Percentiles rank a stretch among this genome's conserved stretches.
These are phyloP conservation scores for Scaptomyza tumidula DNA, from an alignment of 2,888 invertebrate species.

Conservation along the genomic window DNA sequence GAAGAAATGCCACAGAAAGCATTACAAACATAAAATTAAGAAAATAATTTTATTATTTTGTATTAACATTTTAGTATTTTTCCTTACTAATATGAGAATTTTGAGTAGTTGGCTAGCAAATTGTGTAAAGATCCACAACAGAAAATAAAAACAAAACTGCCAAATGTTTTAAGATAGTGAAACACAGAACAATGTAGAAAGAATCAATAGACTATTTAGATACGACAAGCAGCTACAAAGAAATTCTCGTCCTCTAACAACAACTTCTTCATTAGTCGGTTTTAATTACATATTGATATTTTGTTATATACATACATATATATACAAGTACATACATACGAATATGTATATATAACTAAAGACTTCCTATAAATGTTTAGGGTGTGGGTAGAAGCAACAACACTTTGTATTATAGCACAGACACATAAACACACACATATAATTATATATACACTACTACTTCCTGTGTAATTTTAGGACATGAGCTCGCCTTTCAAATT, in stretches of 20 bases:
- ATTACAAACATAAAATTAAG: slow-evolving; percentile 60
- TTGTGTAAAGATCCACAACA: slow-evolving; percentile 20
- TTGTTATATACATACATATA: slow-evolving; percentile 48
- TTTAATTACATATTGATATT: slow-evolving; percentile 58
- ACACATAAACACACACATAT: slow-evolving; percentile 47
- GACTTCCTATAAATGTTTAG: slow-evolving; percentile 77
- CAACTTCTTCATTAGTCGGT: slow-evolving; percentile 84
- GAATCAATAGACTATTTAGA: slow-evolving; percentile 25
- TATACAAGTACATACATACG: slow-evolving; percentile 19
- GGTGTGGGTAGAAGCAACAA: slow-evolving; percentile 73
- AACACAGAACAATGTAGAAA: slow-evolving; percentile 13
- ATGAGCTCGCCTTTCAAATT: slow-evolving; percentile 63
- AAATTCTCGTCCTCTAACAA: slow-evolving; percentile 82
- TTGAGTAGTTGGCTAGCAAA: slow-evolving; percentile 54
- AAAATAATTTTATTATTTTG: slow-evolving; percentile 73
- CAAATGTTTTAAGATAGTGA: slow-evolving; percentile 49
- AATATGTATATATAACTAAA: slow-evolving; percentile 54
- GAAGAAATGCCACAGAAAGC: slow-evolving; percentile 29
- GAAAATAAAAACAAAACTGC: slow-evolving; percentile 66
- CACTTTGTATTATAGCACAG: slow-evolving; percentile 78
- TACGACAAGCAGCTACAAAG: slow-evolving; percentile 60
- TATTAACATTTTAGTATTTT: slow-evolving; percentile 68
- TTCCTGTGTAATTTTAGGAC: slow-evolving; percentile 65
- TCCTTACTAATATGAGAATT: slow-evolving; percentile 80
- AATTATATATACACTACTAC: slow-evolving; percentile 56